A percentile compares a stretch with the other conserved stretches of the same genome.
Conservation (phyloP, 2,888 invertebrate species). For the Phyto melanocephala region DNA sequence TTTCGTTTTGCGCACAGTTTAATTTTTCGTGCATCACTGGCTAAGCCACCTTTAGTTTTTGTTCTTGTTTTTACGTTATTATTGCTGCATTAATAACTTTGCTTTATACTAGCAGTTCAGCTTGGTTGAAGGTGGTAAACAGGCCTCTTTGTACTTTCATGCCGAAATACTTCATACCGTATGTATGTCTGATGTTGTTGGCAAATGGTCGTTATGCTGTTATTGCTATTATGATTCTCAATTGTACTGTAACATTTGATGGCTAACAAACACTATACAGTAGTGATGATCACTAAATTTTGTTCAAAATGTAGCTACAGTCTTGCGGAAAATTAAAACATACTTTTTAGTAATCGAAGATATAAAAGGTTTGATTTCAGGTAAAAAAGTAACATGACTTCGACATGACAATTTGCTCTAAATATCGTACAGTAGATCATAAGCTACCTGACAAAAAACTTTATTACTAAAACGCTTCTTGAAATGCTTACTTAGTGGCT, state of each 20-base stretch:
- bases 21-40: slow-evolving; percentile 44
- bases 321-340: background rate
- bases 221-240: slow-evolving; percentile 37
- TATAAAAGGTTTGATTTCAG: no score
- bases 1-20: slow-evolving; percentile 21
- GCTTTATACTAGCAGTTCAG: slow-evolving; percentile 31
- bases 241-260: slow-evolving; percentile 19
- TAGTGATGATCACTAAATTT: slow-evolving; percentile 23
- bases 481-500: no score
- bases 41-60: background rate
- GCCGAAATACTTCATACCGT: background rate
- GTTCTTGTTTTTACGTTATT: background rate
- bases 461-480: no score
- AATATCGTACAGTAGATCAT: no score
- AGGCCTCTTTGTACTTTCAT: background rate
- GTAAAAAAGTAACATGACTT: no score
- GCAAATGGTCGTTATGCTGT: background rate
- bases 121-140: slow-evolving; percentile 51
- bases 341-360: no score
- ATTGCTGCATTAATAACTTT: slow-evolving; percentile 18
- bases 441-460: no score
- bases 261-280: background rate
- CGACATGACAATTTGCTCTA: no score
- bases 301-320: background rate
- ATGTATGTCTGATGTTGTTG: background rate